These are phyloP conservation scores for Suillia variegata DNA, from an alignment of 2,888 invertebrate genomes.

Conservation along the genomic window DNA sequence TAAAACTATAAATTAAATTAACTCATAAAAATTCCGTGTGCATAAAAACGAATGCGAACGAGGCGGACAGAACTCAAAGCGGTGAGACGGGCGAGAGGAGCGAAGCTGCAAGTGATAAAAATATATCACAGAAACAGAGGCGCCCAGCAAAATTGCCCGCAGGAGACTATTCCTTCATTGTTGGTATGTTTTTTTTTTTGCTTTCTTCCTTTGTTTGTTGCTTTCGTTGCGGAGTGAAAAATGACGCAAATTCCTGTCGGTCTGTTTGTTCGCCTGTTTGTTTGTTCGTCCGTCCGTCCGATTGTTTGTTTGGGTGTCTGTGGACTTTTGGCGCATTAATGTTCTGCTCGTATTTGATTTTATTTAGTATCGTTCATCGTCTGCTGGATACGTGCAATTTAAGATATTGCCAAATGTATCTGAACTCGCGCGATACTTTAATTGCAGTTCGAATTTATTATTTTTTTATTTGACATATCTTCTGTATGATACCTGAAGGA, in stretches of 20 bases:
- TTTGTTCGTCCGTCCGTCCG: not conserved
- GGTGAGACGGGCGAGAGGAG: too few species aligned
- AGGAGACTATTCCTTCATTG: constrained; percentile 42
- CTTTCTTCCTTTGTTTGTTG: not conserved
- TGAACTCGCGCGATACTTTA: too few species aligned
- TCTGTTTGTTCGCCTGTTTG: not conserved
- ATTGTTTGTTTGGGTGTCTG: too few species aligned
- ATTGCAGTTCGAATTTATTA: too few species aligned
- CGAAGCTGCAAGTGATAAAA: not conserved
- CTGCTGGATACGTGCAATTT: too few species aligned
- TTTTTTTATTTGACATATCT: too few species aligned
- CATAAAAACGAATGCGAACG: constrained; percentile 41
- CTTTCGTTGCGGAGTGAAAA: not conserved
- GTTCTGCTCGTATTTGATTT: too few species aligned
- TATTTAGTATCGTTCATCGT: too few species aligned
- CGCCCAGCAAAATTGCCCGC: constrained; percentile 38
- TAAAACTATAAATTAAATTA: constrained; percentile 62
- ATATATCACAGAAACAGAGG: constrained; percentile 3
- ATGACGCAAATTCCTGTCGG: not conserved
- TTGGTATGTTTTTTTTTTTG: not conserved
- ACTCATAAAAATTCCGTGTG: constrained; percentile 61
- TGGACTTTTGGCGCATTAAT: too few species aligned
- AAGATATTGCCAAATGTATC: too few species aligned
- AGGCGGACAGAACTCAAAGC: too few species aligned
- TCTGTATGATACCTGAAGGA: too few species aligned